Evolutionary conservation across 2,888 invertebrate species (phyloP).

Genomic region (Reticulitermes lucifugus): DNA sequence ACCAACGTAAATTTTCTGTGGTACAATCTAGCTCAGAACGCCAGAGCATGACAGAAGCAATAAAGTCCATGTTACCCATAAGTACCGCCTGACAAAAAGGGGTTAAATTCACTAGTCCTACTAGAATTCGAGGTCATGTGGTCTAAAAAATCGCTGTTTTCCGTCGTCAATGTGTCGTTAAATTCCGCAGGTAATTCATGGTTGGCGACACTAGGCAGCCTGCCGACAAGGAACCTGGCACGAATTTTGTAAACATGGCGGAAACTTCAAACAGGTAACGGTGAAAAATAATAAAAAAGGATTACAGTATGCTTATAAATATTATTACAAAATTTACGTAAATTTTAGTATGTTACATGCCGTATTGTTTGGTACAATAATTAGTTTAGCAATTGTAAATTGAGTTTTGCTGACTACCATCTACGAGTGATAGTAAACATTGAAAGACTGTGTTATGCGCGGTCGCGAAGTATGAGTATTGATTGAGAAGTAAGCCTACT

Average conservation of each 20-base stretch:
- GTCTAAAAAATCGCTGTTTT: too few species aligned
- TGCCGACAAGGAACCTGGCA: not conserved
- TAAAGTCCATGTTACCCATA: too few species aligned
- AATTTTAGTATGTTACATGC: not conserved
- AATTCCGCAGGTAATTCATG: too few species aligned
- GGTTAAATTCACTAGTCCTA: too few species aligned
- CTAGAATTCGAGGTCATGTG: too few species aligned
- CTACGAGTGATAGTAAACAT: not conserved
- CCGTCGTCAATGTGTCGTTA: too few species aligned
- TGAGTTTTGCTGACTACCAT: not conserved
- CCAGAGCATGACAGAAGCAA: too few species aligned
- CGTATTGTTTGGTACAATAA: not conserved
- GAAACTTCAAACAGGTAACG: constrained; percentile 49
- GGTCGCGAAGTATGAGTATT: constrained; percentile 45
- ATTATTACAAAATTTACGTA: not conserved
- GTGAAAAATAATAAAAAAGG: not conserved
- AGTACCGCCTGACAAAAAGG: too few species aligned
- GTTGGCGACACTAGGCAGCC: too few species aligned
- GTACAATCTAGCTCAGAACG: too few species aligned
- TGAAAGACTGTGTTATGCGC: constrained; percentile 37
- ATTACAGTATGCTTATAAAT: not conserved
- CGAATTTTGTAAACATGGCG: constrained; percentile 42
- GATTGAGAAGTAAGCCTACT: constrained; percentile 36
- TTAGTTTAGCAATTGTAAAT: not conserved
- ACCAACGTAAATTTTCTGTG: too few species aligned